phyloP scores from a whole-genome alignment of 30 jellyfish, hydroid and myxozoan genomes.

The Aurelia sp. region DNA sequence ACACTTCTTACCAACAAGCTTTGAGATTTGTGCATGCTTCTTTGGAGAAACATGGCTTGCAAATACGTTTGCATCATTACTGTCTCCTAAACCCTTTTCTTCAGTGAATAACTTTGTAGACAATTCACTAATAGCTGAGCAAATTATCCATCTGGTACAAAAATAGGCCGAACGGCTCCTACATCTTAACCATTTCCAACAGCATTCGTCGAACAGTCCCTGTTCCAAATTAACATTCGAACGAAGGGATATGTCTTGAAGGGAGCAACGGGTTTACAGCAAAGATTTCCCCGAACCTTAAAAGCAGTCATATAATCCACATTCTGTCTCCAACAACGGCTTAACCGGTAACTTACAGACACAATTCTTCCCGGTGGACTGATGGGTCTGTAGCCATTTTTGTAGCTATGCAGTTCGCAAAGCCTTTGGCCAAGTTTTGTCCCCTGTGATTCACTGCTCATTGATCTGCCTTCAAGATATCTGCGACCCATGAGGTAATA shows the following conservation, averaged over 20 bases:
- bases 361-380: constrained; percentile 61
- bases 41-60: too few species aligned
- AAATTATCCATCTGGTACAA: too few species aligned
- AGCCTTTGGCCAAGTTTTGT: constrained; percentile 67
- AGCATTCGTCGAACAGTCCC: constrained; percentile 26
- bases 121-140: too few species aligned
- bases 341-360: constrained; percentile 48
- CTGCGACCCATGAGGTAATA: constrained; percentile 62
- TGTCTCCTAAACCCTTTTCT: too few species aligned
- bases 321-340: constrained; percentile 51
- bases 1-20: too few species aligned
- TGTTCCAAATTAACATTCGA: constrained; percentile 47
- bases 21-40: too few species aligned
- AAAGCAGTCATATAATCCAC: constrained; percentile 32
- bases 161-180: too few species aligned
- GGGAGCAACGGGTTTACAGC: constrained; percentile 68
- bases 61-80: too few species aligned
- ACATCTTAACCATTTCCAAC: neutral
- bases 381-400: constrained; percentile 48
- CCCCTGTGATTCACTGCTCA: constrained; percentile 56
- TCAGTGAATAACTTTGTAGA: too few species aligned
- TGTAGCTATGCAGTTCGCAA: constrained; percentile 59
- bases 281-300: constrained; percentile 53
- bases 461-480: constrained; percentile 44
- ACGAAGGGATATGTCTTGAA: constrained; percentile 59